Evolutionary conservation across 2,113 vertebrate species (phyloP), one percentile per base, ranked within the genome.

Genomic region (Vanacampus margaritifer): DNA sequence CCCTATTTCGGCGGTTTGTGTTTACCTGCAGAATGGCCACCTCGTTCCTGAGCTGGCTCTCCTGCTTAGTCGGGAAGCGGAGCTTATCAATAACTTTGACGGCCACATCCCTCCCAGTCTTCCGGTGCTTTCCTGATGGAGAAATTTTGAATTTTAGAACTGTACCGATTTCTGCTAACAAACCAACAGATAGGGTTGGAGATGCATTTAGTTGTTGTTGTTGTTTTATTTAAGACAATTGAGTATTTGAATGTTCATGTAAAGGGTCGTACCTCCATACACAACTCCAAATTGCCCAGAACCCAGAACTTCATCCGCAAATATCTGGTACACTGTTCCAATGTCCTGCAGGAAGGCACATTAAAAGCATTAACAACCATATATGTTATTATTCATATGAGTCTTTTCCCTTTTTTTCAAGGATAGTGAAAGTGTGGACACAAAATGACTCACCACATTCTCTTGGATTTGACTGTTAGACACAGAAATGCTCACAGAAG

Each of bases 271-370:
- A 95, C 94, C 94, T 80, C 94, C 95, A 72, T 95, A 96, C n/a
- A 96, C 95, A 6, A 96, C 92, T 69, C 95, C 95, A 87, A 96
- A 96, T 69, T 96, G 95, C 7, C 95, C 95, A 0, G 95, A 95
- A 74, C 95, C 95, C 61, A 96, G 85, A 56, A 95, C 94, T 81
- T 96, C 95, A 54, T 96, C 94, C 0, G 94, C 94, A 86, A 96
- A 96, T 76, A 96, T 96, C 88, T 96, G 95, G 82, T 96, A 96
- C 62, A 96, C 93, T 2, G 90, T 94, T 39, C 93, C 93, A 6
- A 96, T 95, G 73, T 96, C 95, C 95, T 96, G 77, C 2, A 80
- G 65, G 62, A 78, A 61, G 78, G 5, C 61, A 66, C 7, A 62
- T 24, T 8, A 26, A 43, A 43, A 14, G 5, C 21, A 61, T 14